Evolutionary conservation across 1,140 invertebrate species (phyloP).

Genomic region (Penaeus vannamei): DNA sequence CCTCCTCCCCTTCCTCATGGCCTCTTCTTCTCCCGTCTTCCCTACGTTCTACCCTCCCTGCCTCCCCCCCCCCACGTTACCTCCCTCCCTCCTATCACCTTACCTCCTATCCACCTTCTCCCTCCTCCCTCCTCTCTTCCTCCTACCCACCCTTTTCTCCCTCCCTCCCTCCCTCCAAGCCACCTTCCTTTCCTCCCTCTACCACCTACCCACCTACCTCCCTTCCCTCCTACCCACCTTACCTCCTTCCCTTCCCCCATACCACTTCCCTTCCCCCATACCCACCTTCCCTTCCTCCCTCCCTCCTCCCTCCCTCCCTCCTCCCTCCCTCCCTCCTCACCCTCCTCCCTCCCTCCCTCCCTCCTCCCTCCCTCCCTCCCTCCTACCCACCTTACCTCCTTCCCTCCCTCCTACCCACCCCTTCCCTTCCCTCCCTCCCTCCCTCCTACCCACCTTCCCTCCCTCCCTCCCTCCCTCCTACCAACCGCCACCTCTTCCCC

Average conservation of each 20-base stretch:
- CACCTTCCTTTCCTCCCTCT: too few relatives aligned
- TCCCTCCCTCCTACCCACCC: too few relatives aligned
- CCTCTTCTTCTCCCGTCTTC: neutral
- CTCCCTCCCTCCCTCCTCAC: neutral
- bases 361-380: neutral
- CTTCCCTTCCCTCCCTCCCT: too few relatives aligned
- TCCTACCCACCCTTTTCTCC: neutral
- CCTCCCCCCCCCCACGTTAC: neutral
- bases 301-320: neutral
- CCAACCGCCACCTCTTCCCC: too few relatives aligned
- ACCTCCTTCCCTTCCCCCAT: neutral
- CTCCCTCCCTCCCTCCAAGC: neutral
- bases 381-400: neutral
- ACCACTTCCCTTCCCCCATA: too few relatives aligned
- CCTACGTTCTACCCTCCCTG: neutral
- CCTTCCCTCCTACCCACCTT: neutral
- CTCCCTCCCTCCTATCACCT: neutral
- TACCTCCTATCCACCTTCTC: neutral
- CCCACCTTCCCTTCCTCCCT: too few relatives aligned
- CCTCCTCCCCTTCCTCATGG: conserved; percentile 10
- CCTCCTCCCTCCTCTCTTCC: neutral
- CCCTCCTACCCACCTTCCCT: too few relatives aligned
- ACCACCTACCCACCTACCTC: too few relatives aligned
- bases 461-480: too few relatives aligned
- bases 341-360: neutral